Percentiles rank a stretch among this genome's conserved stretches.
phyloP scores from a whole-genome alignment of 2,888 invertebrate species.

The Hedya salicella region DNA sequence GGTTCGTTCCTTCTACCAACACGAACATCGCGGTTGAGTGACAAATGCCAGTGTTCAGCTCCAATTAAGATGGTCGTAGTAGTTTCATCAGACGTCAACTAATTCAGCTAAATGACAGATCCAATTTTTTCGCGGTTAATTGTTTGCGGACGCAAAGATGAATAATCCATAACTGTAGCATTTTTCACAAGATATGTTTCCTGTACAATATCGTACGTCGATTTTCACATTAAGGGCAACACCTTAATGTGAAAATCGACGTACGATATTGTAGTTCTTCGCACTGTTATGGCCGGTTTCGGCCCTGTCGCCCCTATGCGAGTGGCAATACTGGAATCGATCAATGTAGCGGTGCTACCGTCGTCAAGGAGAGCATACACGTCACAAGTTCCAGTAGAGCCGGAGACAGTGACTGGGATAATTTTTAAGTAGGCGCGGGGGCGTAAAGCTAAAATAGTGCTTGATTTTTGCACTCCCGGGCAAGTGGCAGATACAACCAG shows the following conservation, averaged over 20 bases:
- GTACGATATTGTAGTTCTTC: neutral
- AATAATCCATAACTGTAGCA: neutral
- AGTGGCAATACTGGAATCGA: neutral
- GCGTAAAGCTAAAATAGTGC: neutral
- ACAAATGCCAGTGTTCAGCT: conserved; percentile 6
- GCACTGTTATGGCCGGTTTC: neutral
- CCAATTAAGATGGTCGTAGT: no score
- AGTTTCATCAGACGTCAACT: no score
- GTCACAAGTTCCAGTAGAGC: conserved; percentile 2
- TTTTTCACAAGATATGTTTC: neutral
- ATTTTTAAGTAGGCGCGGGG: conserved; percentile 1
- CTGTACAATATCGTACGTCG: no score
- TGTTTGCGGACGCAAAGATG: neutral
- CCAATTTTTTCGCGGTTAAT: neutral
- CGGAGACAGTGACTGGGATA: neutral
- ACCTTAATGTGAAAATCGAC: conserved; percentile 1
- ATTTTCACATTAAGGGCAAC: no score
- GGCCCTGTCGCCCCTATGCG: conserved; percentile 5
- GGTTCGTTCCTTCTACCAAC: conserved; percentile 3
- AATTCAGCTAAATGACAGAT: neutral
- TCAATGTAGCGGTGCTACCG: conserved; percentile 2
- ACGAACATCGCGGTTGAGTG: neutral
- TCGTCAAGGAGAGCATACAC: conserved; percentile 6
- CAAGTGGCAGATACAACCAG: conserved; percentile 3
- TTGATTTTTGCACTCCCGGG: neutral